These are phyloP conservation scores for Tricholaema leucomelas DNA, from an alignment of 2,113 vertebrate genomes.

Conservation along the genomic window DNA sequence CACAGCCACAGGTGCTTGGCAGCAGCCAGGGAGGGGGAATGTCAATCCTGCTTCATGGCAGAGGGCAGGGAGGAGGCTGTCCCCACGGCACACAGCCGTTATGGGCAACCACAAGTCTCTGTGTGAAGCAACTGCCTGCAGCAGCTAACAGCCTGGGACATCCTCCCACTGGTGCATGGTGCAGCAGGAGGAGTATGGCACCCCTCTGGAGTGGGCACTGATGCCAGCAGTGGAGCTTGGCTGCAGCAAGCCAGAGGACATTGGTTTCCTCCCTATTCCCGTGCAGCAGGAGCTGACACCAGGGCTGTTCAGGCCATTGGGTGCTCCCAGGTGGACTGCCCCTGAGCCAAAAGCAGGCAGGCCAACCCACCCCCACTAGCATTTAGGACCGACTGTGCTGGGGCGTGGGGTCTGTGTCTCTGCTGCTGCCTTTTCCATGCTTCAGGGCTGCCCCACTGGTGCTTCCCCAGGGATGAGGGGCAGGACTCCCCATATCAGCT, in stretches of 20 bases:
- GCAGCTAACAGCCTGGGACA: fast-evolving
- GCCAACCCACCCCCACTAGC: neutral
- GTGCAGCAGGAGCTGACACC: fast-evolving
- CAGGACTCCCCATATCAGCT: neutral
- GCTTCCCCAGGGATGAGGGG: neutral
- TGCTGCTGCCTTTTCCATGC: fast-evolving
- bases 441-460: neutral
- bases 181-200: neutral
- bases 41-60: neutral
- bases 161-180: fast-evolving
- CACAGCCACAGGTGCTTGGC: neutral
- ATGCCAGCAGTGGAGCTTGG: fast-evolving
- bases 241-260: neutral
- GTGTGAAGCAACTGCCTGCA: neutral
- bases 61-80: neutral
- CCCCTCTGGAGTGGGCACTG: fast-evolving
- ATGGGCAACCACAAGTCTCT: neutral
- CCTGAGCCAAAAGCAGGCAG: neutral
- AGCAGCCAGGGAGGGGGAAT: neutral
- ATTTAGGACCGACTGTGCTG: fast-evolving
- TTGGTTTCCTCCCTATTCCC: fast-evolving
- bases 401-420: neutral
- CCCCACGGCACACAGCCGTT: fast-evolving
- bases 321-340: neutral
- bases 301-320: fast-evolving